A percentile compares a stretch with the other conserved stretches of the same genome.
These are phyloP conservation scores for Atta cephalotes DNA, from an alignment of 1,140 invertebrate species.

Conservation along the genomic window DNA sequence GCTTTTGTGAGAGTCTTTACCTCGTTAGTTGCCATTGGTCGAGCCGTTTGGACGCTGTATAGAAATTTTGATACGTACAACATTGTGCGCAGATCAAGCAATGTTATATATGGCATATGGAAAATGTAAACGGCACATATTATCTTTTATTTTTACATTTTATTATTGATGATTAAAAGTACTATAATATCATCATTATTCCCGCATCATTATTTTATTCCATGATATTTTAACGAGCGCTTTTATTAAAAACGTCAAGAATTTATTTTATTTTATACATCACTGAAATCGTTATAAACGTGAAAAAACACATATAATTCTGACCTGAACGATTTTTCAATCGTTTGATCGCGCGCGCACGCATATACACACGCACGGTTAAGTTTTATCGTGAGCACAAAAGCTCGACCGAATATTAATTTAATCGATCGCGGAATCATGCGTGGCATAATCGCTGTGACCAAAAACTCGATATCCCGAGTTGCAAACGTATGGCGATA, in stretches of 20 bases:
- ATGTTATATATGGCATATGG: constrained; percentile 30
- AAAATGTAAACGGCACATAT: constrained; percentile 52
- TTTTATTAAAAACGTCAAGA: constrained; percentile 61
- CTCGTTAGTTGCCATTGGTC: constrained; percentile 58
- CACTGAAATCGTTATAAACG: constrained; percentile 53
- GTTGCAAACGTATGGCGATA: constrained; percentile 59
- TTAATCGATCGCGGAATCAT: constrained; percentile 62
- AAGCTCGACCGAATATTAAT: constrained; percentile 61
- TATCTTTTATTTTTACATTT: constrained; percentile 55
- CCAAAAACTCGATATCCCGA: constrained; percentile 64
- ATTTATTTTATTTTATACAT: constrained; percentile 62
- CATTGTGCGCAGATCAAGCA: background rate
- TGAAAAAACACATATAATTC: constrained; percentile 59
- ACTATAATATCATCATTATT: constrained; percentile 57
- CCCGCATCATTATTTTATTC: constrained; percentile 54
- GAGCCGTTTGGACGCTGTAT: constrained; percentile 28
- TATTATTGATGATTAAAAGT: constrained; percentile 54
- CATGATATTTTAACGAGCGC: constrained; percentile 56
- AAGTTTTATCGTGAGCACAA: constrained; percentile 57
- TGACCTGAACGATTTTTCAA: constrained; percentile 54
- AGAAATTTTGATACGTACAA: constrained; percentile 45
- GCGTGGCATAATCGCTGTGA: constrained; percentile 62
- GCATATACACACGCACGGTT: constrained; percentile 11
- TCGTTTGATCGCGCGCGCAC: constrained; percentile 40
- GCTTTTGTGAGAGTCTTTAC: constrained; percentile 59